Base-by-base conservation (phyloP, 2,797 vertebrate genomes). In the Pteropus rufus region DNA sequence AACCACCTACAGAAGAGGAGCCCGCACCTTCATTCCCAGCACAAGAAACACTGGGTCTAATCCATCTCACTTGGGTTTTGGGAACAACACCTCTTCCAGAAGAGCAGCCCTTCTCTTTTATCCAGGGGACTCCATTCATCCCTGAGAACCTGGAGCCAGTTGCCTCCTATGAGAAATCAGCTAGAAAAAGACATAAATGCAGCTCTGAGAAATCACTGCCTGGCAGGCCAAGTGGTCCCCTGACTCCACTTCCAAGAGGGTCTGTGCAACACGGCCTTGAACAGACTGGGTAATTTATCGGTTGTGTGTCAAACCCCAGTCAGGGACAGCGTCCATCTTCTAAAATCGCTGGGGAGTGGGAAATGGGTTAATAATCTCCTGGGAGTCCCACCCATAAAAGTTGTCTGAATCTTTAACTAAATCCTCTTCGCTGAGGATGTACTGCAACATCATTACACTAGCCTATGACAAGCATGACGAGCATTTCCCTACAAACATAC, bases 401-500 rank as follows among this genome's bases (percentile, higher is more conserved):
- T 15, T 84, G 67, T 64, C 80, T 65, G 26, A 39, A 16, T 96
- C 96, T 96, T 97, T 93, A 91, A 96, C 94, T 15, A 31, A 56
- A 56, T 80, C 2, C 89, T 84, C 56, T 84, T 95, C 93, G 36
- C 56, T 62, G 46, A 92, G 52, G 77, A 69, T 73, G 49, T 94
- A 97, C 96, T 60, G 95, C 95, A 92, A n/a, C 79, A 81, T 84
- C 95, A 64, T 96, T 80, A 97, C 85, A 95, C 96, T 82, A 77
- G 93, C 96, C 97, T 44, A 34, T 72, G 67, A 41, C 10, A 67
- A 85, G 92, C 93, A 88, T 69, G 67, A 41, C 10, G 67, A 85
- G 92, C 93, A 88, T 95, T 96, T 89, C 90, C 94, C 96, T 82
- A 97, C 95, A 98, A 98, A 98, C 82, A 91, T 93, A 11, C 56